These are phyloP conservation scores for Plagiodera versicolora DNA, from an alignment of 2,888 invertebrate species.

Conservation along the genomic window DNA sequence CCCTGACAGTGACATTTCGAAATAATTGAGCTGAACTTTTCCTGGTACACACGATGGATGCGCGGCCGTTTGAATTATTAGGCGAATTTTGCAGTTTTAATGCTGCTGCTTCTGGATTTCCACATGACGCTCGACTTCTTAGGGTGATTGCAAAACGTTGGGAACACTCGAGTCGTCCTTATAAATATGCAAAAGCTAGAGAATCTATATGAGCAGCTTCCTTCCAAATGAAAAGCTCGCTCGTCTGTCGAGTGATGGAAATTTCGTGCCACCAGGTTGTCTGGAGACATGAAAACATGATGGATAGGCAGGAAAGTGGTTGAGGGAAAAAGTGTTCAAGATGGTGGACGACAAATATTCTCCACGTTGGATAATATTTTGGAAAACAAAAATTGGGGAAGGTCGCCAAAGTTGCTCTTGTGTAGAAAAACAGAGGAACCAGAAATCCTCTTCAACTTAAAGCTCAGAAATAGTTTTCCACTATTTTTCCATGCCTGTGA, in stretches of 20 bases:
- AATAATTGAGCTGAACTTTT: background rate
- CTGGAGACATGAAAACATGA: background rate
- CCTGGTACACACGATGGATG: background rate
- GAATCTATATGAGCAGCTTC: conserved; percentile 33
- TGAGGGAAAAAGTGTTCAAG: no score
- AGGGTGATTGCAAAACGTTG: background rate
- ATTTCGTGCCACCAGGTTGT: background rate
- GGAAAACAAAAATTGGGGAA: no score
- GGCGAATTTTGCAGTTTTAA: background rate
- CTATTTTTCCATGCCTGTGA: background rate
- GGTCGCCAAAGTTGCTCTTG: no score
- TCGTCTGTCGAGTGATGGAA: background rate
- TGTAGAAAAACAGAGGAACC: no score
- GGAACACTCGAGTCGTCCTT: conserved; percentile 17
- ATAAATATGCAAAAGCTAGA: conserved; percentile 36
- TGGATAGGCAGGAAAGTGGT: background rate
- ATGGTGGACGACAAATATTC: no score
- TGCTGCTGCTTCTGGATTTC: background rate
- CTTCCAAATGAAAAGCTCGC: conserved; percentile 30
- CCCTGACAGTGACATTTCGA: background rate
- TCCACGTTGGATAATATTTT: no score
- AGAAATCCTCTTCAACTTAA: no score
- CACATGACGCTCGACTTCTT: background rate
- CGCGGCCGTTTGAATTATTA: background rate
- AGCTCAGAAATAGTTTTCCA: background rate